Conservation (phyloP, 2,888 invertebrate species). For the Drosophila histrio region DNA sequence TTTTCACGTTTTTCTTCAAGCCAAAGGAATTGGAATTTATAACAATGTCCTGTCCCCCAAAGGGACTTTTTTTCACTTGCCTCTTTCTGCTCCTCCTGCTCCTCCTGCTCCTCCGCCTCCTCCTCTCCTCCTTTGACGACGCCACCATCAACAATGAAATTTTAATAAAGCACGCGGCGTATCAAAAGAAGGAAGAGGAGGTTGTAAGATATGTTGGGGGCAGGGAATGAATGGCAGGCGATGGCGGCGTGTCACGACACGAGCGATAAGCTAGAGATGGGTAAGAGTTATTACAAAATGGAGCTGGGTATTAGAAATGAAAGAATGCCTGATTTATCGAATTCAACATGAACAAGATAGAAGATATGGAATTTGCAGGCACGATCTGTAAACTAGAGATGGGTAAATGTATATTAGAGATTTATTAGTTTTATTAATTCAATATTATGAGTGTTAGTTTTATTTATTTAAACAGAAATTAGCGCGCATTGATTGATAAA, state of each 20-base stretch:
- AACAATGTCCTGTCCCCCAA: slow-evolving; percentile 77
- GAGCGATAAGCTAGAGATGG: slow-evolving; percentile 1
- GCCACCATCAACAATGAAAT: slow-evolving; percentile 59
- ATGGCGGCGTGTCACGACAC: slow-evolving; percentile 11
- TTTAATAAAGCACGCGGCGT: slow-evolving; percentile 75
- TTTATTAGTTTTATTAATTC: too few species aligned
- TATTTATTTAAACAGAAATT: too few species aligned
- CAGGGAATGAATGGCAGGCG: background rate
- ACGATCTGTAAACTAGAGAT: too few species aligned
- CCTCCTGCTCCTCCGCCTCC: background rate
- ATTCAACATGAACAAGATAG: background rate
- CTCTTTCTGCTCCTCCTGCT: background rate
- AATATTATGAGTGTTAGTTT: too few species aligned
- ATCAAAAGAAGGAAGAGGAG: slow-evolving; percentile 38
- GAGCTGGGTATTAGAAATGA: background rate
- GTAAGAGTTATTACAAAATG: background rate
- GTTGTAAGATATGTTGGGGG: background rate
- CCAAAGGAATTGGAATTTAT: slow-evolving; percentile 69
- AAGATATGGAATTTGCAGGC: too few species aligned
- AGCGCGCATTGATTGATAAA: too few species aligned
- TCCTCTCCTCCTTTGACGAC: background rate
- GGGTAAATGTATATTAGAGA: too few species aligned
- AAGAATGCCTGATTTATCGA: background rate
- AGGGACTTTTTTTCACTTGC: slow-evolving; percentile 44
- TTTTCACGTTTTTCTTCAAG: slow-evolving; percentile 67